Evolutionary conservation across 2,113 vertebrate species (phyloP).

Genomic region (Dryoscopus gambensis): DNA sequence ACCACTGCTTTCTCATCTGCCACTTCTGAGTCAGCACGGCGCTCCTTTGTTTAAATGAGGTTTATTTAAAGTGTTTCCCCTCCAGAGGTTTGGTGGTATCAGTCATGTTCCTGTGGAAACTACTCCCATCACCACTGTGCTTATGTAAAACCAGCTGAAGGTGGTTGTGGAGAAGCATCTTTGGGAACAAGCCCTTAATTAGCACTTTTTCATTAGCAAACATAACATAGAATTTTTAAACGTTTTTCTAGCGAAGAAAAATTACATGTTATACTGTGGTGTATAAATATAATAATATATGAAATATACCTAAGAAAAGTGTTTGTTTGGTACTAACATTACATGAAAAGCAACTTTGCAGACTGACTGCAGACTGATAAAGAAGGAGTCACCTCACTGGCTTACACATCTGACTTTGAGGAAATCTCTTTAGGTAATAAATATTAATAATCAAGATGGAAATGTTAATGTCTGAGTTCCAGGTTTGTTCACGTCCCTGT

Average conservation of each 20-base stretch:
- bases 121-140: not conserved
- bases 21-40: not conserved
- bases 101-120: not conserved
- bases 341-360: not conserved
- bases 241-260: not conserved
- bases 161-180: not conserved
- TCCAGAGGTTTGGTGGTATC: not conserved
- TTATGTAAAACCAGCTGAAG: not conserved
- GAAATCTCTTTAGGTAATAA: not conserved
- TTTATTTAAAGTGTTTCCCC: not conserved
- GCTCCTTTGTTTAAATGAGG: not conserved
- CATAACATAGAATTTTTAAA: not conserved
- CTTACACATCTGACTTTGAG: not conserved
- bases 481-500: not conserved
- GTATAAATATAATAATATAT: not conserved
- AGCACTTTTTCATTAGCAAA: not conserved
- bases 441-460: not conserved
- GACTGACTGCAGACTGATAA: not conserved
- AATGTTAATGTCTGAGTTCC: not conserved
- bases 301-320: not conserved
- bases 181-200: not conserved
- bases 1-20: not conserved
- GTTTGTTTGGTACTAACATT: not conserved
- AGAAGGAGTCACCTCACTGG: not conserved
- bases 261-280: not conserved